Percentiles rank a stretch among this genome's conserved stretches.
Conservation (phyloP, 1,140 invertebrate genomes). For the Uloborus diversus region DNA sequence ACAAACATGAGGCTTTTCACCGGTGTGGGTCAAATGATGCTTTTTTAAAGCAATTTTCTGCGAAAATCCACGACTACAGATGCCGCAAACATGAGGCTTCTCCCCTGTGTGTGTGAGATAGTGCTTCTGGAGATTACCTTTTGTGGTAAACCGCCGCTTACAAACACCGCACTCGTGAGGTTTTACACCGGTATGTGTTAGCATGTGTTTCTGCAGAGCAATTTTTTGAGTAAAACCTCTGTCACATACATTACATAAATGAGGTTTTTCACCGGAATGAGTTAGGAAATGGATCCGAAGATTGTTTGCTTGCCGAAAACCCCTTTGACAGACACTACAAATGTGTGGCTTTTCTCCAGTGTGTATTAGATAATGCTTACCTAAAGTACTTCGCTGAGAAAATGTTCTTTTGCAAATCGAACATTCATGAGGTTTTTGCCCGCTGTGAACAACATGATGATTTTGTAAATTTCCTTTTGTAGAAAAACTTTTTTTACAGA, state of each 20-base stretch:
- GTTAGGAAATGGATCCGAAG: conserved; percentile 42
- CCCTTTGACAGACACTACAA: conserved; percentile 56
- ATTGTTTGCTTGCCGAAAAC: conserved; percentile 47
- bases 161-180: conserved; percentile 53
- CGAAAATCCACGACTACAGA: conserved; percentile 48
- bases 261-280: conserved; percentile 47
- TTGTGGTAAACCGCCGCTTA: conserved; percentile 31
- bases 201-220: conserved; percentile 50
- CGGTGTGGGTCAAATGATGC: conserved; percentile 68
- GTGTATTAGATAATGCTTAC: conserved; percentile 56
- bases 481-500: conserved; percentile 53
- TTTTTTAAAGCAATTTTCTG: conserved; percentile 51
- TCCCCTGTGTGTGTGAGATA: conserved; percentile 42
- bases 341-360: conserved; percentile 57
- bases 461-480: conserved; percentile 44
- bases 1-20: conserved; percentile 72
- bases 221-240: conserved; percentile 46
- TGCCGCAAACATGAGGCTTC: conserved; percentile 36
- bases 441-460: conserved; percentile 45
- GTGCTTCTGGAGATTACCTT: conserved; percentile 50
- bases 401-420: conserved; percentile 53
- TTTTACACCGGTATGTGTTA: conserved; percentile 56
- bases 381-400: conserved; percentile 30
- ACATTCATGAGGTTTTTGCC: conserved; percentile 39
- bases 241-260: conserved; percentile 37